Base-by-base conservation (phyloP, 2,888 invertebrate species). In the Tipula confusa region DNA sequence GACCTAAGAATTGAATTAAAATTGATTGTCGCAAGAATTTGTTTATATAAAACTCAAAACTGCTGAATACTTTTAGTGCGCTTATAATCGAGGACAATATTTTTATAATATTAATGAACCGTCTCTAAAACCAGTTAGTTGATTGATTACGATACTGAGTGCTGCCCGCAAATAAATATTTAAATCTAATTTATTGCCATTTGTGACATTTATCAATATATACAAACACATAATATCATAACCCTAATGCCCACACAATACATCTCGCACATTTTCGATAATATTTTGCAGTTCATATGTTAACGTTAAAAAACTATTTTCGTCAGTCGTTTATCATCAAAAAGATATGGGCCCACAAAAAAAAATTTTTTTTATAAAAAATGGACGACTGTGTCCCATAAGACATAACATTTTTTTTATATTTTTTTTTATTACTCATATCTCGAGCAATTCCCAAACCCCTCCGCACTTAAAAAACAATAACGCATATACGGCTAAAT, bases 361-460 rank as follows among this genome's bases (percentile, higher is more conserved):
- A 43, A 64, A 64, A 64, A 64, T 64, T n/a, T n/a, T n/a, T n/a
- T n/a, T n/a, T n/a, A 64, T 64, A 64, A 64, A 64, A 64, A 24
- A 64, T 64, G 64, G 64, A 64, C 64, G 64, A 1, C 9, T 64
- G 64, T 64, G 64, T 64, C 64, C 64, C 64, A 64, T 24, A 64
- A 64, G 64, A 64, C 64, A 24, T 43, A n/a, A n/a, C 43, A 43
- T 43, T n/a, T 64, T n/a, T n/a, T n/a, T n/a, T n/a, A n/a, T n/a
- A n/a, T n/a, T n/a, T n/a, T n/a, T n/a, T n/a, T 64, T 64, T 64
- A 64, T 64, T 64, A n/a, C n/a, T n/a, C n/a, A 13, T 38, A 64
- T 64, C 64, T 64, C 64, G 24, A 64, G 24, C 64, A 24, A 2
- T 64, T 6, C 24, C 24, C 64, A 18, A 64, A 64, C 64, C 64